phyloP scores from a whole-genome alignment of 2,113 vertebrate genomes.

The Equus przewalskii region DNA sequence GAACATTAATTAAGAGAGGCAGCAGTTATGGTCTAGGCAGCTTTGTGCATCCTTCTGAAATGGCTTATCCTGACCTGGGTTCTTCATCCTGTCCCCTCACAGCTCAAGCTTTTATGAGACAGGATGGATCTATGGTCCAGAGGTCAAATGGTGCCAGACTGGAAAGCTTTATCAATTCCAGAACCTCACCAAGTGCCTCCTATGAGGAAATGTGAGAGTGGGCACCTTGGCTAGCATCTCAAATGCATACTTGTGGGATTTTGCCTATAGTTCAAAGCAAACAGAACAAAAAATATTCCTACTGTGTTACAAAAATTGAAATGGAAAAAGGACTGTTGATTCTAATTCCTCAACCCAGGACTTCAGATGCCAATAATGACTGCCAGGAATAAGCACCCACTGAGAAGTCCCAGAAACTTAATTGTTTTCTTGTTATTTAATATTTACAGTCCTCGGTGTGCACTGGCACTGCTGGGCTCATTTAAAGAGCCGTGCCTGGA shows the following conservation, averaged over 20 bases:
- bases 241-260: background rate
- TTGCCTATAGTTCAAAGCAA: constrained; percentile 29
- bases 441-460: background rate
- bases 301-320: constrained; percentile 30
- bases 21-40: background rate
- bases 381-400: constrained; percentile 33
- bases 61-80: background rate
- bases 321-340: constrained; percentile 41
- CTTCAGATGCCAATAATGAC: constrained; percentile 38
- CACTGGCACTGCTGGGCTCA: background rate
- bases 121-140: background rate
- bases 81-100: background rate
- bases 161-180: constrained; percentile 31
- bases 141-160: constrained; percentile 20
- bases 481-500: background rate
- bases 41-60: background rate
- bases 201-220: background rate
- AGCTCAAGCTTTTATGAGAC: background rate
- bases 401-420: constrained; percentile 19
- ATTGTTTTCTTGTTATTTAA: constrained; percentile 55
- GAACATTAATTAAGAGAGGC: background rate
- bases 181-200: background rate
- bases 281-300: background rate
- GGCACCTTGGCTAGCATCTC: background rate
- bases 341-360: constrained; percentile 46